Percentiles rank a stretch among this genome's conserved stretches.
Evolutionary conservation across 2,113 vertebrate species (phyloP).

Genomic region (Falcunculus frontatus): DNA sequence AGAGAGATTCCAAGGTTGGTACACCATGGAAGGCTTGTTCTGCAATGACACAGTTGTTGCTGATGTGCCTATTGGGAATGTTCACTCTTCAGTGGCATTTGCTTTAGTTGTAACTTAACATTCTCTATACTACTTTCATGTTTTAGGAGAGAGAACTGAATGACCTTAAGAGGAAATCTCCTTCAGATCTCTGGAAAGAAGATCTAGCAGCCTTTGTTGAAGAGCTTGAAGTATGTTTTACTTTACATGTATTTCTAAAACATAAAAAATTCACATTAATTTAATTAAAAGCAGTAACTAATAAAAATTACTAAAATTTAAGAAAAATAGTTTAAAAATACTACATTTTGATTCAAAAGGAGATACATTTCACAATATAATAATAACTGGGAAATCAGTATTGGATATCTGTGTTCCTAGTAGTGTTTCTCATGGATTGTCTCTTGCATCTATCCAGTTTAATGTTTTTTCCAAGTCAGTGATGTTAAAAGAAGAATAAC

Average conservation of each 20-base stretch:
- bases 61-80: neutral
- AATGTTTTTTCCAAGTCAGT: neutral
- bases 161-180: constrained; percentile 84
- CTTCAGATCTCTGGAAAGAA: constrained; percentile 94
- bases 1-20: constrained; percentile 92
- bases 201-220: constrained; percentile 93
- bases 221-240: constrained; percentile 88
- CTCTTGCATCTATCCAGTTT: neutral
- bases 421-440: neutral
- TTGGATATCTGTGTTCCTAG: neutral
- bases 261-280: neutral
- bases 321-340: neutral
- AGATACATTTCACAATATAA: neutral
- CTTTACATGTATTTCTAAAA: neutral
- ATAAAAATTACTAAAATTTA: neutral
- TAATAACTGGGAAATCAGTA: neutral
- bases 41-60: neutral
- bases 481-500: neutral
- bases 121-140: neutral
- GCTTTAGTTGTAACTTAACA: neutral
- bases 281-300: neutral
- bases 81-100: neutral
- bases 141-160: constrained; percentile 86
- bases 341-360: neutral
- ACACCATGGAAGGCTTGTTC: neutral